phyloP scores from a whole-genome alignment of 37 sponge, comb jelly and placozoan genomes.

The Chondrosia reniformis region DNA sequence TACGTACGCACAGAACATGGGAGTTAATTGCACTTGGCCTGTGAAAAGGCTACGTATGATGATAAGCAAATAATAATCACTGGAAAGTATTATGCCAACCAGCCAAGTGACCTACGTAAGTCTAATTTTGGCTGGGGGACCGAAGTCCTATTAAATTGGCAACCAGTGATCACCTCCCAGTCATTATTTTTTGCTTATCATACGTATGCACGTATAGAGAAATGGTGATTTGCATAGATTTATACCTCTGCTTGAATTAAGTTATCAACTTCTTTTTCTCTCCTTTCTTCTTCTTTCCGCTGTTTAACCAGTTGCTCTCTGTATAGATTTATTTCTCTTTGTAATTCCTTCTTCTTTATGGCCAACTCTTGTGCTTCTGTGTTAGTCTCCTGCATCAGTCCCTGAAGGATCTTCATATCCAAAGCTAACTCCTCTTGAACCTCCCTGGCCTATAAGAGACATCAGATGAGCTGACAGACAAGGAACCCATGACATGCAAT shows the following conservation, averaged over 20 bases:
- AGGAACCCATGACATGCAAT: no score
- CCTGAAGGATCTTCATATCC: constrained; percentile 96
- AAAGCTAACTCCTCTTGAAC: constrained; percentile 91
- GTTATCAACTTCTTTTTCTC: constrained; percentile 81
- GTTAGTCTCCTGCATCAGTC: constrained; percentile 65
- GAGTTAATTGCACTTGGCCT: no score
- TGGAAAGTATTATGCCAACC: no score
- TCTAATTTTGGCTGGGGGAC: no score
- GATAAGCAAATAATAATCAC: no score
- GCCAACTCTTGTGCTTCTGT: constrained; percentile 86
- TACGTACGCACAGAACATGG: no score
- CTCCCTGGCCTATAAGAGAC: constrained; percentile 74
- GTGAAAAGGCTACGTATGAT: no score
- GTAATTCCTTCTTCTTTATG: constrained; percentile 54
- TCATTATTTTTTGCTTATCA: no score
- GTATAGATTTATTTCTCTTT: constrained; percentile 72
- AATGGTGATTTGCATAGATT: not conserved
- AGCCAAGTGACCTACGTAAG: no score
- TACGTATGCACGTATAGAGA: not conserved
- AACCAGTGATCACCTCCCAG: no score
- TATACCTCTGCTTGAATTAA: constrained; percentile 77
- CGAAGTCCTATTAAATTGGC: no score
- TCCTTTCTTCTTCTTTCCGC: constrained; percentile 58
- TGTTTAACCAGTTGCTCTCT: constrained; percentile 71
- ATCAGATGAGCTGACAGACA: no score